A percentile compares a stretch with the other conserved stretches of the same genome.
phyloP scores from a whole-genome alignment of 2,888 invertebrate genomes.

The Barypeithes pellucidus region DNA sequence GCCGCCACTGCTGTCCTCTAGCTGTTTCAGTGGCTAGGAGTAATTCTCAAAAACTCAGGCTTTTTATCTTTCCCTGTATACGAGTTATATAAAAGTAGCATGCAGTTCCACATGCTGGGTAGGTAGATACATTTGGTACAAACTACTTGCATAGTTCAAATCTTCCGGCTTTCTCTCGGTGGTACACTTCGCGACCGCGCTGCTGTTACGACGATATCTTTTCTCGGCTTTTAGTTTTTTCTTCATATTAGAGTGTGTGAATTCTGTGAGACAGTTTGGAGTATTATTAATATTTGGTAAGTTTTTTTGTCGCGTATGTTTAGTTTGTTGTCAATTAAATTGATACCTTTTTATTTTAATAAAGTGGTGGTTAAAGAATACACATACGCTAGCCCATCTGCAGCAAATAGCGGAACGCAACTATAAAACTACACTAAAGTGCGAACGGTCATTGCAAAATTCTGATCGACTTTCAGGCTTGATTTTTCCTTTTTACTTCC shows the following conservation, averaged over 20 bases:
- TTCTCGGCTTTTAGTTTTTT: background rate
- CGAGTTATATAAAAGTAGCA: conserved; percentile 23
- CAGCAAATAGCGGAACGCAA: too few species aligned
- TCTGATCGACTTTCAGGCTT: too few species aligned
- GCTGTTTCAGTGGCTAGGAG: too few species aligned
- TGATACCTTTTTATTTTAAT: too few species aligned
- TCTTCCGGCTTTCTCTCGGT: conserved; percentile 37
- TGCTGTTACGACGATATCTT: conserved; percentile 1
- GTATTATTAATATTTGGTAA: conserved; percentile 5
- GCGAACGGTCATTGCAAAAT: too few species aligned
- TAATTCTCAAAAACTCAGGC: background rate
- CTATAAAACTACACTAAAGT: too few species aligned
- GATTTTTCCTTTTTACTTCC: too few species aligned
- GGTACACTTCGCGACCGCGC: conserved; percentile 16
- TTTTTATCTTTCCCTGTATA: background rate
- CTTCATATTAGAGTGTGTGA: background rate
- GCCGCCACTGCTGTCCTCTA: too few species aligned
- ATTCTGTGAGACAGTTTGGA: conserved; percentile 1
- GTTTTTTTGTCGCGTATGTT: too few species aligned
- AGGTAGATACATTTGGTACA: background rate
- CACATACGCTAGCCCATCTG: too few species aligned
- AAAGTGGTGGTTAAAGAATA: too few species aligned
- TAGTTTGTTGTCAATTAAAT: too few species aligned
- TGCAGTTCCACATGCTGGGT: background rate
- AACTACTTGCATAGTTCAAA: conserved; percentile 8